phyloP scores from a whole-genome alignment of 37 sponge, comb jelly and placozoan species.

The Chondrosia reniformis region DNA sequence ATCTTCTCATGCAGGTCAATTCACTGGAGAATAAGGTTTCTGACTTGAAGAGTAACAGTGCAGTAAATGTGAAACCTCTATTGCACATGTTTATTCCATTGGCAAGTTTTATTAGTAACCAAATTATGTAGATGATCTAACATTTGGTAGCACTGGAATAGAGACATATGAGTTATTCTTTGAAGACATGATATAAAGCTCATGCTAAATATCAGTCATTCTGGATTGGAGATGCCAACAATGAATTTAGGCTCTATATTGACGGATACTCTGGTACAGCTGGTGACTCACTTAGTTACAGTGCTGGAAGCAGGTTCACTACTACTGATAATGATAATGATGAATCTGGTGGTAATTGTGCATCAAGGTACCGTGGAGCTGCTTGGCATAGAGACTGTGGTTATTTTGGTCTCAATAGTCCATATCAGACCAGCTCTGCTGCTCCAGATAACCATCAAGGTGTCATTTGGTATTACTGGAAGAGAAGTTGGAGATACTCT shows the following conservation, averaged over 20 bases:
- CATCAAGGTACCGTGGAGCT: conserved; percentile 3
- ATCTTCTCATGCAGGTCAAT: too few relatives aligned
- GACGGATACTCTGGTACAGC: neutral
- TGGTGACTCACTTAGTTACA: neutral
- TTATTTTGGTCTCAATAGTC: neutral
- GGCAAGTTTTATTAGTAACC: too few relatives aligned
- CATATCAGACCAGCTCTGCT: too few relatives aligned
- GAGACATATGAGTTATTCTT: neutral
- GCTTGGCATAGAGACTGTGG: conserved; percentile 19
- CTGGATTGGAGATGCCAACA: neutral
- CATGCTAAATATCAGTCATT: neutral
- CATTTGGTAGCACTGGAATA: too few relatives aligned
- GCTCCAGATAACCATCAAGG: neutral
- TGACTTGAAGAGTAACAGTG: too few relatives aligned
- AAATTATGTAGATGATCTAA: too few relatives aligned
- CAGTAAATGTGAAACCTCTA: too few relatives aligned
- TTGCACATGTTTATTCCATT: too few relatives aligned
- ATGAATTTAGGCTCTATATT: neutral
- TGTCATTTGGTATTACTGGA: too few relatives aligned
- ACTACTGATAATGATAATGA: conserved; percentile 31
- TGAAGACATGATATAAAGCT: neutral
- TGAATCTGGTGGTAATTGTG: neutral
- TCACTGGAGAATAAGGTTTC: too few relatives aligned
- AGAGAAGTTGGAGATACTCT: too few relatives aligned
- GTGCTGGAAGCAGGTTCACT: neutral